A percentile compares a stretch with the other conserved stretches of the same genome.
Conservation (phyloP, 2,797 vertebrate species). For the Xenopus petersii region DNA sequence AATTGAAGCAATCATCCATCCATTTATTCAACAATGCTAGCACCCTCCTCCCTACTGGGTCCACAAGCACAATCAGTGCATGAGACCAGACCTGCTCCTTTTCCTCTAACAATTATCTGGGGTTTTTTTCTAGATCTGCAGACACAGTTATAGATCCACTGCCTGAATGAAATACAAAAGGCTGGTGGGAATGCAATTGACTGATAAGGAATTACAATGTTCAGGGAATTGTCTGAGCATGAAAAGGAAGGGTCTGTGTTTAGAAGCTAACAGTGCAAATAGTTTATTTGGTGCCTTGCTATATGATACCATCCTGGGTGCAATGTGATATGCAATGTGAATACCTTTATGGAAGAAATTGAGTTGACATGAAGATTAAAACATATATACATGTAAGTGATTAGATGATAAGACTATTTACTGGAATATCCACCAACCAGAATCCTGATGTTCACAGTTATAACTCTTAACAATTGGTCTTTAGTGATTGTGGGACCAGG, state of each 20-base stretch:
- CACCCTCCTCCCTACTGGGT: constrained; percentile 18
- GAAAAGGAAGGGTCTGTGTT: not conserved
- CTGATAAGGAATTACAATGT: constrained; percentile 20
- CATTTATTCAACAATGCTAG: constrained; percentile 14
- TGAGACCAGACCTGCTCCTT: not conserved
- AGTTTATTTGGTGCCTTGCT: too few relatives aligned
- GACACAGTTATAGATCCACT: constrained; percentile 29
- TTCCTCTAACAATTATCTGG: constrained; percentile 21
- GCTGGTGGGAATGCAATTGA: constrained; percentile 37
- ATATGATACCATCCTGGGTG: too few relatives aligned
- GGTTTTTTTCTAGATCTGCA: not conserved
- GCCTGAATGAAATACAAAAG: constrained; percentile 29
- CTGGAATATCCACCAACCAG: too few relatives aligned
- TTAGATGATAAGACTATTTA: too few relatives aligned
- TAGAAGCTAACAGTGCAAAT: constrained; percentile 26
- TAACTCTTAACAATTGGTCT: too few relatives aligned
- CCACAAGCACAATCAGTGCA: constrained; percentile 22
- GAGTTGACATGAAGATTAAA: too few relatives aligned
- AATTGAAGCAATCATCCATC: constrained; percentile 30
- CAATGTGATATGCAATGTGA: too few relatives aligned
- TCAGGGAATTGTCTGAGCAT: constrained; percentile 14
- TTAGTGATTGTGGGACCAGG: too few relatives aligned
- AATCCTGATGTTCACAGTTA: too few relatives aligned
- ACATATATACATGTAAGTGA: too few relatives aligned
- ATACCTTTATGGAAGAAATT: too few relatives aligned